Base-by-base conservation (phyloP, 1,140 invertebrate species). In the Lepidotrigona ventralis region DNA sequence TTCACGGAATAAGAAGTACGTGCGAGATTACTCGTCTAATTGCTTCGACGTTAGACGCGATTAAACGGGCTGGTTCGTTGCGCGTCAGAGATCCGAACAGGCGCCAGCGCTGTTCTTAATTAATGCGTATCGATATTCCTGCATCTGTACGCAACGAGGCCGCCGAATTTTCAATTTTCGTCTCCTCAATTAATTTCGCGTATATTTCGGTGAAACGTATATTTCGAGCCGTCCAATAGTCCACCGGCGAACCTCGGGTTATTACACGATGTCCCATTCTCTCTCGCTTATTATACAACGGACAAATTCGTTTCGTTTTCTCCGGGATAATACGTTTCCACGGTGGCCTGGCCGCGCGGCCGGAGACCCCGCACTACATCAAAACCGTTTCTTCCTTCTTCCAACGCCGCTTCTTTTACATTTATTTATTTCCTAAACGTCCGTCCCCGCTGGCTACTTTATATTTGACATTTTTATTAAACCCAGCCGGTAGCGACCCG, bases 401-500 rank as follows among this genome's bases (percentile, higher is more conserved):
- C 19, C 29, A 19, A 19, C 19, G 8, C 64, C 73, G 69, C 83
- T 89, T 92, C 86, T 90, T 91, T 91, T 92, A 92, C 91, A 93
- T 93, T 94, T 93, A 93, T 93, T 94, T 94, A 92, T 93, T 92
- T 93, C 89, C 90, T 90, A 91, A 92, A 93, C 91, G 93, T 94
- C 93, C 90, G 87, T 92, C 90, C 91, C 92, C 91, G 90, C 89
- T 88, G 93, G 93, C 92, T 92, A 93, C 92, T 94, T 94, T 94
- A 94, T 94, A 93, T 94, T 94, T 94, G 93, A 94, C 93, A 92
- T 94, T 94, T 94, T 94, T 94, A 94, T 94, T 94, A 93, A 94
- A 94, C 90, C 39, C 91, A 81, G 83, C 91, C 88, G 79, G 87
- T 82, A 66, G 71, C 79, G 39, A 6, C 87, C 79, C 60, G 39